Conservation (phyloP, 2,888 invertebrate genomes). For the Gymnosoma rotundatum region DNA sequence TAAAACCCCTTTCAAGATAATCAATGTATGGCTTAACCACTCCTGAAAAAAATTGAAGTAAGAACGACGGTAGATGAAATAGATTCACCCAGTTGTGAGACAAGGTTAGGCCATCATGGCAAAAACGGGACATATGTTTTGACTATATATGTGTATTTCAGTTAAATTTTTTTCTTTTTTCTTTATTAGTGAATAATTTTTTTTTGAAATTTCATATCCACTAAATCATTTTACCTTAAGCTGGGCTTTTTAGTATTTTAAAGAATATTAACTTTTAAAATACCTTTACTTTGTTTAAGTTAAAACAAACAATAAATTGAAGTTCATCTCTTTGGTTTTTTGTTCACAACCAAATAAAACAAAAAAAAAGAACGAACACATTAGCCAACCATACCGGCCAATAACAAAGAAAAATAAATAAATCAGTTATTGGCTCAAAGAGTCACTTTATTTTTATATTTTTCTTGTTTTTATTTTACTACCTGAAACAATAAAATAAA, state of each 20-base stretch:
- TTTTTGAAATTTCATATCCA: conserved; percentile 40
- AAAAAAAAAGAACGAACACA: conserved; percentile 9
- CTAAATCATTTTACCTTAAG: conserved; percentile 67
- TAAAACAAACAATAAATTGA: conserved; percentile 53
- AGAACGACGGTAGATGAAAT: too few relatives aligned
- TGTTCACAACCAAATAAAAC: conserved; percentile 36
- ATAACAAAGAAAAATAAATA: conserved; percentile 60
- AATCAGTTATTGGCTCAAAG: conserved; percentile 66
- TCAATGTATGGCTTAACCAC: too few relatives aligned
- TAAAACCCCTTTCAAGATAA: too few relatives aligned
- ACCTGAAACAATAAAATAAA: conserved; percentile 62
- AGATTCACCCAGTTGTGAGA: too few relatives aligned
- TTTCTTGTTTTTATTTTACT: conserved; percentile 43
- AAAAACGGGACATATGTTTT: background rate
- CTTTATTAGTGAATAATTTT: conserved; percentile 5
- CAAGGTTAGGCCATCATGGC: too few relatives aligned
- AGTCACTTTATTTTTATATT: conserved; percentile 41
- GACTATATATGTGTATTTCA: conserved; percentile 30
- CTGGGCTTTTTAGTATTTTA: conserved; percentile 46
- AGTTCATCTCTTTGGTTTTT: conserved; percentile 15
- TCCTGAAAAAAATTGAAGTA: too few relatives aligned
- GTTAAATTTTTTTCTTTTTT: conserved; percentile 14
- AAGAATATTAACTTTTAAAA: conserved; percentile 65
- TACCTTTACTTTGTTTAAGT: conserved; percentile 45
- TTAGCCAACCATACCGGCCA: conserved; percentile 23